Evolutionary conservation across 2,113 vertebrate genomes (phyloP).

Genomic region (Rissa tridactyla): DNA sequence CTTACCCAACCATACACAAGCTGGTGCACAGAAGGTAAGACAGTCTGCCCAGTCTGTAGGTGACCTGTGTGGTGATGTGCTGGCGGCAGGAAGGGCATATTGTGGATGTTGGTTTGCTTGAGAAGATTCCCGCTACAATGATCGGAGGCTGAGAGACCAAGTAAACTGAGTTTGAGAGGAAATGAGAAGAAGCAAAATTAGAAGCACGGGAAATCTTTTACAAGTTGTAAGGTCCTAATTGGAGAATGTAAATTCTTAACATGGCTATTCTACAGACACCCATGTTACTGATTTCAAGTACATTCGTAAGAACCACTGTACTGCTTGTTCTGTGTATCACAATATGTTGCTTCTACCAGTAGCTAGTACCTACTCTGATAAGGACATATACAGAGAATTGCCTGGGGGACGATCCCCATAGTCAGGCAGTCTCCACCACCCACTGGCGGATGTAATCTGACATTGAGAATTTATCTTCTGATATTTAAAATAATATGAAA

Average conservation of each 20-base stretch:
- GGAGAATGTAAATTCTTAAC: background rate
- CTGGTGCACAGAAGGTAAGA: constrained; percentile 29
- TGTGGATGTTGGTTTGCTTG: constrained; percentile 57
- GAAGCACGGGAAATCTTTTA: background rate
- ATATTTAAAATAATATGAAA: background rate
- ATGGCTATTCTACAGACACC: background rate
- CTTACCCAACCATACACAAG: constrained; percentile 65
- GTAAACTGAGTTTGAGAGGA: constrained; percentile 9
- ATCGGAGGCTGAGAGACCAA: constrained; percentile 48
- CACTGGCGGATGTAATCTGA: background rate
- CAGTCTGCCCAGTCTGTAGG: constrained; percentile 52
- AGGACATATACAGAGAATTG: background rate
- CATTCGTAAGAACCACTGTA: background rate
- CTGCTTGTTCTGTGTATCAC: background rate
- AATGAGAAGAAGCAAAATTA: background rate
- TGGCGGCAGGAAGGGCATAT: constrained; percentile 70
- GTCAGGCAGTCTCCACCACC: background rate
- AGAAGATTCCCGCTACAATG: constrained; percentile 66
- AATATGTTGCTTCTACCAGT: background rate
- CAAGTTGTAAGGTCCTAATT: background rate
- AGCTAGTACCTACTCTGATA: fast-evolving
- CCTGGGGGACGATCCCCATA: background rate
- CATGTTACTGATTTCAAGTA: background rate
- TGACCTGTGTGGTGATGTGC: constrained; percentile 66
- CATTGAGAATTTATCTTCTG: background rate